Conservation (phyloP, 2,113 vertebrate genomes). For the Patagioenas fasciata region DNA sequence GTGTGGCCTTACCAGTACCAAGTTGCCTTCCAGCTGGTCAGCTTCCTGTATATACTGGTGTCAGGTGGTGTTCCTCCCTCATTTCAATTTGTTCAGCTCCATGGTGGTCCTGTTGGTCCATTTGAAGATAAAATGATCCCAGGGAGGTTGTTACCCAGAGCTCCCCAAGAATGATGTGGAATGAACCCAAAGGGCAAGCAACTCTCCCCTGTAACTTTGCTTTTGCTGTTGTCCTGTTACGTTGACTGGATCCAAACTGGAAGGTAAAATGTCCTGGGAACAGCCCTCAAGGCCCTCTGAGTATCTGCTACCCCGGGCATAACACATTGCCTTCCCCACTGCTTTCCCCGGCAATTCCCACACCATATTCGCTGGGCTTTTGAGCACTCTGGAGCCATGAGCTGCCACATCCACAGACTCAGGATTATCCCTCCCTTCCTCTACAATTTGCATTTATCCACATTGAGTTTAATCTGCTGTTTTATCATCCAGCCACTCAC, state of each 20-base stretch:
- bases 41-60: background rate
- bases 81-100: background rate
- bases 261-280: background rate
- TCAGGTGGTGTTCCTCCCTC: background rate
- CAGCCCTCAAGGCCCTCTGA: background rate
- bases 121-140: background rate
- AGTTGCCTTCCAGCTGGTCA: background rate
- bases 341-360: background rate
- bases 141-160: background rate
- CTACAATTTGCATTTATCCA: conserved; percentile 29
- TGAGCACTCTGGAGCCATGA: background rate
- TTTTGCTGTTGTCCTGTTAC: background rate
- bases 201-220: background rate
- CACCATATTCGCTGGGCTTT: accelerated
- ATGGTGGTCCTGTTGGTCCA: background rate
- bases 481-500: background rate
- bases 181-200: background rate
- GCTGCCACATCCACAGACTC: background rate
- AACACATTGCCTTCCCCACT: background rate
- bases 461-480: conserved; percentile 9
- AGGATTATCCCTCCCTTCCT: background rate
- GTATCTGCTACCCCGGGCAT: accelerated
- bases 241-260: background rate
- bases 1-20: background rate
- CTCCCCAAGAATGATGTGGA: background rate